Conservation (phyloP, 2,113 vertebrate genomes). For the Crotalus tigris region DNA sequence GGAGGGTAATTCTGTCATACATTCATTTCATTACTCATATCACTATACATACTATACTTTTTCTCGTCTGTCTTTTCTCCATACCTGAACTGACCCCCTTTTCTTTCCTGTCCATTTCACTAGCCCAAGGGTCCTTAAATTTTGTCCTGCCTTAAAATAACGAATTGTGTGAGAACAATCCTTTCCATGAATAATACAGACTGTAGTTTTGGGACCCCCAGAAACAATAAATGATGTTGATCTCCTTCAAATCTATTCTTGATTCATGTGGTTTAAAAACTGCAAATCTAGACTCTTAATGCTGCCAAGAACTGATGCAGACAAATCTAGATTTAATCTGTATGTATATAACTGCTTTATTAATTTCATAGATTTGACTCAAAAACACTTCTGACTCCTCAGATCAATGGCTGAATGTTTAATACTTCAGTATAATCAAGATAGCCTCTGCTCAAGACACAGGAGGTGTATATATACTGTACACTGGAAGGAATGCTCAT, state of each 20-base stretch:
- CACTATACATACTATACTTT: background rate
- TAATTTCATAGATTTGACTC: background rate
- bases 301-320: background rate
- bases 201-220: background rate
- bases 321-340: background rate
- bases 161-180: background rate
- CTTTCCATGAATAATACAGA: background rate
- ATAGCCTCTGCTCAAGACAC: background rate
- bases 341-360: background rate
- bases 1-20: background rate
- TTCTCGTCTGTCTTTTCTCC: background rate
- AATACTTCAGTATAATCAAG: constrained; percentile 3
- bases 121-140: background rate
- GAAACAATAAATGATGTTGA: background rate
- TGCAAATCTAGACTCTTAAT: background rate
- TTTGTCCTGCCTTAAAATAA: background rate
- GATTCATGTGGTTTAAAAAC: background rate
- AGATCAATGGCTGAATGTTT: background rate
- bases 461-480: background rate
- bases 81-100: background rate
- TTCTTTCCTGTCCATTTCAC: background rate
- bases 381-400: background rate
- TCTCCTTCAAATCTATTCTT: background rate
- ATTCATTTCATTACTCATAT: background rate
- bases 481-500: background rate